phyloP scores from a whole-genome alignment of 1,140 invertebrate genomes.

The Calephelis virginiensis region DNA sequence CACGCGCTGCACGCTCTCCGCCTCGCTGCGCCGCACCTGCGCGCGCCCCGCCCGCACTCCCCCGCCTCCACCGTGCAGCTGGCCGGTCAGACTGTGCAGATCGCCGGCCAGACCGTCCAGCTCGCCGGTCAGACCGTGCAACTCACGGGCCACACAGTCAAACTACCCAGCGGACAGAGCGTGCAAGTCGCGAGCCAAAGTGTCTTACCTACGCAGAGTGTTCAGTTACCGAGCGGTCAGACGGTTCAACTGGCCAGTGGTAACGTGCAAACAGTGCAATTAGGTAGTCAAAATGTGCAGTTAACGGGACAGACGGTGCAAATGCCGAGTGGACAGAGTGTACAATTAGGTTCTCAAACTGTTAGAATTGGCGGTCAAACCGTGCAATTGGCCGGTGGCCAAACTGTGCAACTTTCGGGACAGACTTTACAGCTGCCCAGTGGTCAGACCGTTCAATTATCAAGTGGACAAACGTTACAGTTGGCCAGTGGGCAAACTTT shows the following conservation, averaged over 20 bases:
- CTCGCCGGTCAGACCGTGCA: constrained; percentile 62
- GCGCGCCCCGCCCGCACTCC: constrained; percentile 37
- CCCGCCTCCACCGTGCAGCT: constrained; percentile 61
- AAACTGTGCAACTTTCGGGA: constrained; percentile 55
- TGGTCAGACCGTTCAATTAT: constrained; percentile 59
- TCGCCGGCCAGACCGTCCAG: constrained; percentile 59
- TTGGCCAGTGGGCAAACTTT: constrained; percentile 55
- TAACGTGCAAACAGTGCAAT: constrained; percentile 57
- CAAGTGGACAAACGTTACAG: constrained; percentile 62
- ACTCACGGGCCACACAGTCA: constrained; percentile 62
- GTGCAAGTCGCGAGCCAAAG: constrained; percentile 68
- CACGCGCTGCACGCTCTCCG: constrained; percentile 44
- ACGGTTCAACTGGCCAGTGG: constrained; percentile 59
- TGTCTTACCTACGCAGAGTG: constrained; percentile 54
- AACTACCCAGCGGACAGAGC: constrained; percentile 64
- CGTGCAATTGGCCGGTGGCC: constrained; percentile 54
- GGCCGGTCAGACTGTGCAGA: constrained; percentile 62
- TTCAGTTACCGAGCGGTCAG: constrained; percentile 60
- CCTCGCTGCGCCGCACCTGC: neutral
- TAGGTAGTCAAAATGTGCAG: constrained; percentile 53
- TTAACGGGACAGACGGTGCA: constrained; percentile 54
- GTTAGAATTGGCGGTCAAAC: constrained; percentile 46
- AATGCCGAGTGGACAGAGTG: constrained; percentile 55
- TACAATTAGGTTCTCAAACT: constrained; percentile 56
- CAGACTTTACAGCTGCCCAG: constrained; percentile 59